Base-by-base conservation (phyloP, 2,888 invertebrate species). In the Linhomoeus sp. region DNA sequence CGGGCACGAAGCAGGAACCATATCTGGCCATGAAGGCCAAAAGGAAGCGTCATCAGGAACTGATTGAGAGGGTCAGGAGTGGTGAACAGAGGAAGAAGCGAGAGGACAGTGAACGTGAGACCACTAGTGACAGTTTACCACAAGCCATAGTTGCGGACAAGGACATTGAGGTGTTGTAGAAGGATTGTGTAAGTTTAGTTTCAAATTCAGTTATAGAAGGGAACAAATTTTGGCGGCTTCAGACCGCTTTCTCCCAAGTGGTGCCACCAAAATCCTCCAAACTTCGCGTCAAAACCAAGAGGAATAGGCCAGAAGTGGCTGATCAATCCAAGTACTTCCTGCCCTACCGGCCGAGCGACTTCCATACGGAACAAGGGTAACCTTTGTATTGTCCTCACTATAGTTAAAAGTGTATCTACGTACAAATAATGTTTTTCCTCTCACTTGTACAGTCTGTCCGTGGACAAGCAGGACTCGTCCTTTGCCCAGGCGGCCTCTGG, bases 1-100 rank as follows among this genome's bases (percentile, higher is more conserved):
- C 80, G 1, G 81, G 62, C 75, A 78, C 57, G 77, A 84, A 62
- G 80, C 83, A 0, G 1, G 78, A 78, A 62, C 80, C 80, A 55
- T 63, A 64, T 45, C 67, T 76, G 48, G 77, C 82, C 0, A 94
- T 94, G 90, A 83, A 85, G 65, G 73, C 76, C 15, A 88, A 87
- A 67, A 75, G 92, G 43, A 73, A 76, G 53, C 71, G 77, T 62
- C 76, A 88, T 69, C 61, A 61, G 37, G 53, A 53, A n/a, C 58
- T 63, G 15, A 67, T 72, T 70, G 76, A 29, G n/a, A n/a, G n/a
- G n/a, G n/a, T n/a, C n/a, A n/a, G n/a, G n/a, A n/a, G n/a, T n/a
- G n/a, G n/a, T n/a, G n/a, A n/a, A n/a, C n/a, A n/a, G n/a, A n/a
- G 64, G 22, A 53, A 51, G 15, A 53, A 58, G 44, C 50, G 53